These are phyloP conservation scores for Micropoecilia bifurca DNA, from an alignment of 2,797 vertebrate species.

Conservation along the genomic window DNA sequence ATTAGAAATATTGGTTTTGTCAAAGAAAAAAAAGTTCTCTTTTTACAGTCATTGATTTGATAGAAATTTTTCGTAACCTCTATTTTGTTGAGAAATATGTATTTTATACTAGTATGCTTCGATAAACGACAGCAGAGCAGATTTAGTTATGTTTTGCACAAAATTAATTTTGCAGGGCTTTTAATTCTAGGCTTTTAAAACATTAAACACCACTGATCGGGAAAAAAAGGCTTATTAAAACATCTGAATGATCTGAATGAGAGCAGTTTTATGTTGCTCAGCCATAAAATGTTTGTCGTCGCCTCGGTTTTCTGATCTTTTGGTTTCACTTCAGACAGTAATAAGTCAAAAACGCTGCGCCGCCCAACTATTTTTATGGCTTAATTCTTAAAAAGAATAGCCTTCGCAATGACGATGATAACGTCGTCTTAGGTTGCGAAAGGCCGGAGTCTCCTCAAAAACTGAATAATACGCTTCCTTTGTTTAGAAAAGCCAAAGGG, in stretches of 20 bases:
- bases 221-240: neutral
- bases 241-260: neutral
- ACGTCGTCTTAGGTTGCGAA: conserved; percentile 60
- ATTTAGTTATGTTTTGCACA: neutral
- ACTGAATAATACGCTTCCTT: conserved; percentile 72
- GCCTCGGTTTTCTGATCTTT: conserved; percentile 24
- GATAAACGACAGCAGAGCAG: neutral
- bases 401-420: conserved; percentile 47
- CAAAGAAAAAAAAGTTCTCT: neutral
- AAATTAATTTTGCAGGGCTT: neutral
- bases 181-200: neutral
- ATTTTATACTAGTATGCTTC: neutral
- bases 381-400: conserved; percentile 56
- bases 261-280: neutral
- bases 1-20: neutral
- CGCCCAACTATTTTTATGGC: conserved; percentile 47
- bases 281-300: neutral
- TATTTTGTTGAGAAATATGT: neutral
- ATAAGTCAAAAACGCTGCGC: conserved; percentile 38
- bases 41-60: neutral
- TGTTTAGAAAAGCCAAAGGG: conserved; percentile 72
- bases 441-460: conserved; percentile 59
- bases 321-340: conserved; percentile 38
- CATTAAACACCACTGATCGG: neutral
- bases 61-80: neutral